A percentile compares a stretch with the other conserved stretches of the same genome.
Evolutionary conservation across 2,797 vertebrate genomes (phyloP).

Genomic region (Tokudaia muenninki): DNA sequence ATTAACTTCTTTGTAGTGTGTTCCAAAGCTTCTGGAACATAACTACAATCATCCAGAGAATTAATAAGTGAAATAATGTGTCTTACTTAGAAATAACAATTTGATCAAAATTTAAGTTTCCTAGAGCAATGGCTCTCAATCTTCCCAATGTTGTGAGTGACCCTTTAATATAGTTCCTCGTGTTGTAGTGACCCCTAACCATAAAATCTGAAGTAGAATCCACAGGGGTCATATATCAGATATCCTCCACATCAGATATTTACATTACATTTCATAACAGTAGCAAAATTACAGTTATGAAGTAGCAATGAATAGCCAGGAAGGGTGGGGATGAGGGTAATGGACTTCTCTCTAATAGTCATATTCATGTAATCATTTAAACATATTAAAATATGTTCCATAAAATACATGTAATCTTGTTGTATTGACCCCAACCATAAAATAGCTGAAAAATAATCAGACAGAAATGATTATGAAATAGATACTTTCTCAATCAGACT

Average conservation of each 20-base stretch:
- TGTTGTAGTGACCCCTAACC: background rate
- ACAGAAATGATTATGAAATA: background rate
- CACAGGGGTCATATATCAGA: background rate
- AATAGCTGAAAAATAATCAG: background rate
- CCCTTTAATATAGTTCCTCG: background rate
- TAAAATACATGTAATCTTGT: background rate
- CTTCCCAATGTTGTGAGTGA: background rate
- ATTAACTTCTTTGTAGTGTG: background rate
- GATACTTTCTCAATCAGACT: background rate
- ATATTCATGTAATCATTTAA: background rate
- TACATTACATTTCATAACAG: background rate
- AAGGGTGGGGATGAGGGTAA: background rate
- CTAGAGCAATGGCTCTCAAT: background rate
- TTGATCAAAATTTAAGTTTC: conserved; percentile 23
- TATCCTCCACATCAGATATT: background rate
- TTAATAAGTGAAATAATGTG: background rate
- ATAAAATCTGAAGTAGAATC: background rate
- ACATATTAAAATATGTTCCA: conserved; percentile 1
- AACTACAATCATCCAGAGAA: background rate
- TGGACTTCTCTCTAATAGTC: background rate
- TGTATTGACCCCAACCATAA: background rate
- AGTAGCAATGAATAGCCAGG: background rate
- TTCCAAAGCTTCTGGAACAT: background rate
- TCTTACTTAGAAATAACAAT: conserved; percentile 1
- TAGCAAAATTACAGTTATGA: background rate